Evolutionary conservation across 1,140 invertebrate species (phyloP), one percentile per base, ranked within the genome.

Genomic region (Lithobius niger): DNA sequence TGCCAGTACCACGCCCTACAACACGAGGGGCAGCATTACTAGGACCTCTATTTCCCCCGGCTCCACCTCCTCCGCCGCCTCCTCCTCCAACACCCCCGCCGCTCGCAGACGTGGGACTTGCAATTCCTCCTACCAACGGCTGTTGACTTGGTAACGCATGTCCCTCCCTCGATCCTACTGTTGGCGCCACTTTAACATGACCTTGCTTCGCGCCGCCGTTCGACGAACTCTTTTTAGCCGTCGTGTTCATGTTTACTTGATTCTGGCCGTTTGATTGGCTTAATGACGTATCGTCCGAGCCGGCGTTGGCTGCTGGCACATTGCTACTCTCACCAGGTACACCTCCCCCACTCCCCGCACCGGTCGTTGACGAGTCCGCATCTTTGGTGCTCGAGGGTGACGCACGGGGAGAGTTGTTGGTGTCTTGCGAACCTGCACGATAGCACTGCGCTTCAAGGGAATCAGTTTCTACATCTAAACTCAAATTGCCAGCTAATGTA

Each of bases 401-500:
- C n/a, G 40, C 31, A 28, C 31, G 27, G 27, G n/a, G n/a, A n/a
- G 43, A 27, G 19, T 40, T 27, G 10, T 19, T 45, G 4, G 16
- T 28, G n/a, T 24, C 55, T 22, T 25, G 16, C 18, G 22, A 27
- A 19, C 36, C 51, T 13, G 42, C 31, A 25, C 36, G 15, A 21
- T 16, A 25, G 15, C 19, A 16, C 21, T 56, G 31, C 15, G 15
- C 22, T 54, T 59, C 58, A 48, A 26, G 52, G 40, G 36, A 54
- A 61, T 54, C 48, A 4, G 4, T 4, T 28, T 36, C 53, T 27
- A 42, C 2, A 6, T 57, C 56, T 26, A 57, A 26, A 3, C 52
- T 15, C 24, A 62, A 60, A 42, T 59, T 54, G 45, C 71, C 68
- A 31, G 76, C 74, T 61, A 83, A 67, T 26, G 79, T 79, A 27